phyloP scores from a whole-genome alignment of 2,797 vertebrate genomes.

The Heliangelus exortis region DNA sequence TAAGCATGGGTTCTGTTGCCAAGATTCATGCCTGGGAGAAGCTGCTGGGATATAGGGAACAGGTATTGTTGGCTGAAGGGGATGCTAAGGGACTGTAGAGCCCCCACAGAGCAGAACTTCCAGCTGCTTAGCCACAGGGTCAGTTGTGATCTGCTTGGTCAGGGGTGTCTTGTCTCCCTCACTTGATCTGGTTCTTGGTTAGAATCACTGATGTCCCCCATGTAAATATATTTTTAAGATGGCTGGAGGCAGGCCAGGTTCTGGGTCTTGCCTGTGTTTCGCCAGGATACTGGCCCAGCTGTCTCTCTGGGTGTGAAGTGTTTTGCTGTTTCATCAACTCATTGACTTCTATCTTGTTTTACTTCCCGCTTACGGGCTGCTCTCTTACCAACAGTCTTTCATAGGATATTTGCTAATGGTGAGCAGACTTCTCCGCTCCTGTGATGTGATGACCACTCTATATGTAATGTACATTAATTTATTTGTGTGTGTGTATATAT shows the following conservation, averaged over 20 bases:
- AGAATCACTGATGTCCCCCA: background rate
- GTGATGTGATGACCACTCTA: slow-evolving; percentile 67
- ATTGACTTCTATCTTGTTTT: slow-evolving; percentile 83
- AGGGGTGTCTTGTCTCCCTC: background rate
- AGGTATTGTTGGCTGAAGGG: background rate
- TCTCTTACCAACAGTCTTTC: slow-evolving; percentile 87
- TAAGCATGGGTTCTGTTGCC: background rate
- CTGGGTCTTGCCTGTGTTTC: slow-evolving; percentile 56
- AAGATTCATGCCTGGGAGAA: background rate
- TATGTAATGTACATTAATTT: slow-evolving; percentile 29
- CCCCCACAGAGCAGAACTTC: background rate
- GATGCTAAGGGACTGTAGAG: background rate
- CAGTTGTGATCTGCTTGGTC: accelerated
- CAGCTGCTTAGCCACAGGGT: background rate
- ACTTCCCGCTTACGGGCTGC: slow-evolving; percentile 85
- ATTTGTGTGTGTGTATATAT: slow-evolving; percentile 19
- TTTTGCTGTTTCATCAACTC: slow-evolving; percentile 82
- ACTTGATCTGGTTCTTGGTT: background rate
- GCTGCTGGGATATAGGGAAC: background rate
- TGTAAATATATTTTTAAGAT: background rate
- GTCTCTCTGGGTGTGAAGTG: slow-evolving; percentile 69
- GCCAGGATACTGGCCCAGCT: slow-evolving; percentile 41
- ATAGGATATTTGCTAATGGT: slow-evolving; percentile 91
- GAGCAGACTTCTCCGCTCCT: slow-evolving; percentile 79
- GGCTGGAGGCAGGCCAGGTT: background rate